A percentile compares a stretch with the other conserved stretches of the same genome.
phyloP scores from a whole-genome alignment of 2,888 invertebrate species.

The Sarcophaga rosellei region DNA sequence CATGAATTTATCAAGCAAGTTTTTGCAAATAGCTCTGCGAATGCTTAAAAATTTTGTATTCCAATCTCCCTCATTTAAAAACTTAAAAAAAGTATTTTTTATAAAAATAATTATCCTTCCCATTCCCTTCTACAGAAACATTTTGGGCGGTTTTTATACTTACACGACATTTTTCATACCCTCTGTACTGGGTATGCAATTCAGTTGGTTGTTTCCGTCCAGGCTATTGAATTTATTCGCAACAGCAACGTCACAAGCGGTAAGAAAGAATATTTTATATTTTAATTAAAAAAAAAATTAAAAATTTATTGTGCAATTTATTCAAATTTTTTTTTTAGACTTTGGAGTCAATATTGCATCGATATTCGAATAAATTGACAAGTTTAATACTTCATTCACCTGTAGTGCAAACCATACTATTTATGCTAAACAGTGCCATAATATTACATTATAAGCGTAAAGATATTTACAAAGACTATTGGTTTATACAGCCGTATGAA shows the following conservation, averaged over 20 bases:
- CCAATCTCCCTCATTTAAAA: no score
- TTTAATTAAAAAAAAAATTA: not conserved
- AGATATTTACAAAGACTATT: slow-evolving; percentile 71
- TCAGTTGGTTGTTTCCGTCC: slow-evolving; percentile 62
- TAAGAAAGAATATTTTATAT: slow-evolving; percentile 53
- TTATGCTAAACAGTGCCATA: slow-evolving; percentile 75
- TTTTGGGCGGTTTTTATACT: slow-evolving; percentile 70
- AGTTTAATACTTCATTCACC: slow-evolving; percentile 69
- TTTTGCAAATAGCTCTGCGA: no score
- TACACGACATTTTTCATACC: slow-evolving; percentile 71
- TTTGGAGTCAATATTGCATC: slow-evolving; percentile 72
- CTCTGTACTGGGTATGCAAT: slow-evolving; percentile 67
- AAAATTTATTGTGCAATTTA: not conserved
- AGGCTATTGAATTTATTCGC: slow-evolving; percentile 71
- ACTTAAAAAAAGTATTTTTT: no score
- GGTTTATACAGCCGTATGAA: slow-evolving; percentile 73
- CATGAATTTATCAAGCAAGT: no score
- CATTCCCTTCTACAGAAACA: slow-evolving; percentile 61
- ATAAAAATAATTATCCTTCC: no score
- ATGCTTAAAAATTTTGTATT: no score
- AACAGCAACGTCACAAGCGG: slow-evolving; percentile 73
- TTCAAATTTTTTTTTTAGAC: slow-evolving; percentile 61
- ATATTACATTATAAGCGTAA: slow-evolving; percentile 72
- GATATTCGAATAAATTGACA: slow-evolving; percentile 68
- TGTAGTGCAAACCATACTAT: slow-evolving; percentile 72